phyloP scores from a whole-genome alignment of 2,113 vertebrate species.

The Agapornis roseicollis region DNA sequence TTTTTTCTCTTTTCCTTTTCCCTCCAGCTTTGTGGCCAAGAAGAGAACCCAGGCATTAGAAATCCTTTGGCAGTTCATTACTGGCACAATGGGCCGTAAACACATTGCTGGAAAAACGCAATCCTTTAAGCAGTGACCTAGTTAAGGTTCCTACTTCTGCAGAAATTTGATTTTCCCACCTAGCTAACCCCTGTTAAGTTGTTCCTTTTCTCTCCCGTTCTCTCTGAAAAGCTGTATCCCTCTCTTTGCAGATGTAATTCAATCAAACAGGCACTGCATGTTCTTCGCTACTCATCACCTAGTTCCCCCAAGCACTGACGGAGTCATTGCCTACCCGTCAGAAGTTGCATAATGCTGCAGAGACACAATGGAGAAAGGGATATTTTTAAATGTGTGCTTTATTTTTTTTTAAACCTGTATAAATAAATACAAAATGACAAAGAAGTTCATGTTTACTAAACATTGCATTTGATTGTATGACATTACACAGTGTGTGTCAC shows the following conservation, averaged over 20 bases:
- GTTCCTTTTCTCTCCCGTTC: background rate
- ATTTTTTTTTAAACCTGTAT: constrained; percentile 70
- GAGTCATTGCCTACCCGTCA: background rate
- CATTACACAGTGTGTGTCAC: constrained; percentile 72
- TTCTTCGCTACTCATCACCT: background rate
- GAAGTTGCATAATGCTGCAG: background rate
- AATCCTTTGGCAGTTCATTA: background rate
- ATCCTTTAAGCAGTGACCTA: background rate
- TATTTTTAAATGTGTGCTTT: constrained; percentile 72
- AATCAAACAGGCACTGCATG: background rate
- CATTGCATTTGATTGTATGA: constrained; percentile 73
- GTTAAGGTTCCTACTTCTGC: background rate
- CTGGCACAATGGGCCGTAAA: background rate
- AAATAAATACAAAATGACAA: constrained; percentile 78
- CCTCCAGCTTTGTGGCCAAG: accelerated
- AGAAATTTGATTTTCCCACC: background rate
- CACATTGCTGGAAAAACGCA: background rate
- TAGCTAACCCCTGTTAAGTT: background rate
- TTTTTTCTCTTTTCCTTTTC: background rate
- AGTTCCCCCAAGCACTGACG: background rate
- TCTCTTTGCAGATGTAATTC: background rate
- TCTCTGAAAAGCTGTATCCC: background rate
- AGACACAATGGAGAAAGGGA: background rate
- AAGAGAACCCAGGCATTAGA: background rate
- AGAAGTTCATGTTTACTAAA: constrained; percentile 74